A percentile compares a stretch with the other conserved stretches of the same genome.
Evolutionary conservation across 2,113 vertebrate genomes (phyloP).

Genomic region (Tyrannus savana): DNA sequence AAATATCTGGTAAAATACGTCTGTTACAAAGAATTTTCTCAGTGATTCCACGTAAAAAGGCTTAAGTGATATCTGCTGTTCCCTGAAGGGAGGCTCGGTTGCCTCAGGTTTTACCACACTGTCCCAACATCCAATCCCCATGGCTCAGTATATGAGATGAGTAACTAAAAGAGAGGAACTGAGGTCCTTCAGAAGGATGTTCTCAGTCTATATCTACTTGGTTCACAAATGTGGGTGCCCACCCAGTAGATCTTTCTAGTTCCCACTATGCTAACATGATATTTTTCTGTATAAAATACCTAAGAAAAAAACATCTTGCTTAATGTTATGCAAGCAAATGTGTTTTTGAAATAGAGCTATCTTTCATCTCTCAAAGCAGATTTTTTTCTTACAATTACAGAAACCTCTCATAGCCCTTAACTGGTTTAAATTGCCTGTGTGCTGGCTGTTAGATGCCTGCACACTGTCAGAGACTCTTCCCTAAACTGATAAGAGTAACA

Average conservation of each 20-base stretch:
- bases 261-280: background rate
- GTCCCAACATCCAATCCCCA: accelerated
- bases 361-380: background rate
- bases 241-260: background rate
- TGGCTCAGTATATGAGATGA: background rate
- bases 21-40: too few relatives aligned
- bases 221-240: background rate
- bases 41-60: too few relatives aligned
- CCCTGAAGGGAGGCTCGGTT: background rate
- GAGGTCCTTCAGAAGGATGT: background rate
- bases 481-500: background rate
- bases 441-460: background rate
- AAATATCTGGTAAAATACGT: background rate
- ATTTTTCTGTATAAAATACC: background rate
- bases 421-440: background rate
- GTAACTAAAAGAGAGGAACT: background rate
- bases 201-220: background rate
- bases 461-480: background rate
- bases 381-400: background rate
- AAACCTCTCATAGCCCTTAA: background rate
- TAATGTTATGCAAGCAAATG: background rate
- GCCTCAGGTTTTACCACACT: background rate
- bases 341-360: background rate
- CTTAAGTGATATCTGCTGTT: background rate
- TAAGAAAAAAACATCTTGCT: background rate